phyloP scores from a whole-genome alignment of 2,797 vertebrate genomes.

The Coranthus polyacanthus region DNA sequence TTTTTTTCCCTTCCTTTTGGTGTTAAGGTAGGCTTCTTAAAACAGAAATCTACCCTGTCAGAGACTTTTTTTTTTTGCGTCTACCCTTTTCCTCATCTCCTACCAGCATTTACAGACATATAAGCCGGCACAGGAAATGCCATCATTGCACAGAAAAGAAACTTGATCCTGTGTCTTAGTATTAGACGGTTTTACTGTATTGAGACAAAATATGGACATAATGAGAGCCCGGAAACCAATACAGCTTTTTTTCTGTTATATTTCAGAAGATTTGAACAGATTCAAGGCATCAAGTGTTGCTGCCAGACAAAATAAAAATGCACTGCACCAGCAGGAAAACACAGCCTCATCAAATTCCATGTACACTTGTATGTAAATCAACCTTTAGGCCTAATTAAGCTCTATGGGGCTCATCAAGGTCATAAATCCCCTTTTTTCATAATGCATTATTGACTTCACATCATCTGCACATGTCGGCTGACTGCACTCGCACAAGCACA shows the following conservation, averaged over 20 bases:
- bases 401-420: constrained; percentile 83
- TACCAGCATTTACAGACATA: constrained; percentile 40
- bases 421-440: constrained; percentile 85
- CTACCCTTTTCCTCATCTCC: constrained; percentile 28
- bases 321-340: constrained; percentile 54
- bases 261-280: constrained; percentile 35
- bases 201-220: constrained; percentile 37
- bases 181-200: constrained; percentile 44
- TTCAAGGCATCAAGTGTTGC: constrained; percentile 44
- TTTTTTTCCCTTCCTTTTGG: constrained; percentile 35
- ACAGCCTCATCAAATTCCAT: constrained; percentile 74
- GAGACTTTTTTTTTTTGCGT: constrained; percentile 44
- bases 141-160: constrained; percentile 37
- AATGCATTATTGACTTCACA: constrained; percentile 85
- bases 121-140: constrained; percentile 48
- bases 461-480: constrained; percentile 83
- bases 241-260: constrained; percentile 15
- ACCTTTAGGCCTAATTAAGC: constrained; percentile 87
- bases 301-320: constrained; percentile 53
- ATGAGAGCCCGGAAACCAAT: constrained; percentile 10
- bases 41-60: constrained; percentile 62
- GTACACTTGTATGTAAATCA: constrained; percentile 83
- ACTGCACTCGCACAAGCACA: constrained; percentile 80
- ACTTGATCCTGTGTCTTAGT: constrained; percentile 34
- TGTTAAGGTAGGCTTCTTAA: constrained; percentile 69